Conservation (phyloP, 2,113 vertebrate species). For the Colistium nudipinnis region DNA sequence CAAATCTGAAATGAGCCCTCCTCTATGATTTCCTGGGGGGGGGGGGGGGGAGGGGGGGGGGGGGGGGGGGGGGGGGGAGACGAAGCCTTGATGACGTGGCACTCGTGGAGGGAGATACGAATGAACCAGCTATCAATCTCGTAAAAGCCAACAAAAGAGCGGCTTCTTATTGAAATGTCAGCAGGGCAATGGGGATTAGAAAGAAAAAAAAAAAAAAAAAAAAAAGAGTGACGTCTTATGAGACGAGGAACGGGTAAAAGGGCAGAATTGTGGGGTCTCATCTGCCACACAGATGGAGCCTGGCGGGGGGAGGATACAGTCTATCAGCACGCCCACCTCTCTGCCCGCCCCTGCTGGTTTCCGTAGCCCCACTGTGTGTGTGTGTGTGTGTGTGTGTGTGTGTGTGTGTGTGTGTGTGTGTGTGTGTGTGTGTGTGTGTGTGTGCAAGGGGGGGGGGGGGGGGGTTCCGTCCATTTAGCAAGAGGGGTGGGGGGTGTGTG, state of each 20-base stretch:
- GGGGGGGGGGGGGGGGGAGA: constrained; percentile 3
- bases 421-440: constrained; percentile 7
- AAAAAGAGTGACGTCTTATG: constrained; percentile 37
- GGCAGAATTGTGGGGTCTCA: constrained; percentile 47
- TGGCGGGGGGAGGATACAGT: constrained; percentile 60
- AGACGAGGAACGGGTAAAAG: constrained; percentile 28
- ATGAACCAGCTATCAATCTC: constrained; percentile 17
- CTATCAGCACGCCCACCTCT: constrained; percentile 59
- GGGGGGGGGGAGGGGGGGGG: no score
- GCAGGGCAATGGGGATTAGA: constrained; percentile 56
- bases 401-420: no score
- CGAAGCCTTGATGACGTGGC: neutral
- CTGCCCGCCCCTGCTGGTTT: constrained; percentile 38
- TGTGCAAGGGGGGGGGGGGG: constrained; percentile 15
- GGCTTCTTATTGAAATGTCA: constrained; percentile 62
- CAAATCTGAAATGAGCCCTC: constrained; percentile 7
- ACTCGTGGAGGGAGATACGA: neutral
- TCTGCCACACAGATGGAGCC: constrained; percentile 67
- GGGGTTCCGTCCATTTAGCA: no score
- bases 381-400: constrained; percentile 5
- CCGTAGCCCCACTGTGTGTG: constrained; percentile 18
- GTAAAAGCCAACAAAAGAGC: constrained; percentile 7
- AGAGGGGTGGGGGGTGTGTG: no score
- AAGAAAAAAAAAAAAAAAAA: neutral
- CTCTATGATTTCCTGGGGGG: no score